Conservation (phyloP, 2,888 invertebrate species). For the Cerastis leucographa region DNA sequence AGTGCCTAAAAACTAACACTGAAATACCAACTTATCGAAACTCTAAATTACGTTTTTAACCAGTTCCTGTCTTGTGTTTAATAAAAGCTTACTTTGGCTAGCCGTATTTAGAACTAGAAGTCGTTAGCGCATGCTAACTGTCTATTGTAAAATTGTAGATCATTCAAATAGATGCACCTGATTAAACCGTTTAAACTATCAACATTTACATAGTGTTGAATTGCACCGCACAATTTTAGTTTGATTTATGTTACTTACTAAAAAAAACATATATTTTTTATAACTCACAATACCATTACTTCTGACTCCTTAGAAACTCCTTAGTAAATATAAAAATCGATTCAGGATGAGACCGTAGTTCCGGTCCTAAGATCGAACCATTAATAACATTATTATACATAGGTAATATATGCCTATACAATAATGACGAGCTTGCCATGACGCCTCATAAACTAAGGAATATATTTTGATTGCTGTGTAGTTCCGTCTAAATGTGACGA, state of each 20-base stretch:
- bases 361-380: neutral
- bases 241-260: neutral
- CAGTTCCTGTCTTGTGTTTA: neutral
- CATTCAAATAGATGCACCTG: neutral
- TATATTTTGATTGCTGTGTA: slow-evolving; percentile 27
- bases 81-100: slow-evolving; percentile 1
- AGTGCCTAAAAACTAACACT: neutral
- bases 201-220: neutral
- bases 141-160: neutral
- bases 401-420: neutral
- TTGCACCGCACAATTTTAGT: neutral
- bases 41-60: neutral
- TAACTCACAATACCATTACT: neutral
- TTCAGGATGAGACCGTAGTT: neutral
- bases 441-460: slow-evolving; percentile 33
- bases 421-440: slow-evolving; percentile 32
- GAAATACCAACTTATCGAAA: neutral
- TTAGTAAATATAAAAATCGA: neutral
- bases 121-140: neutral
- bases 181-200: neutral
- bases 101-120: neutral
- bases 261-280: neutral
- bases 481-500: slow-evolving; percentile 7
- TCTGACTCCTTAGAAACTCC: too few species aligned
- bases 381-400: neutral